Base-by-base conservation (phyloP, 2,113 vertebrate species). In the Carassius carassius region DNA sequence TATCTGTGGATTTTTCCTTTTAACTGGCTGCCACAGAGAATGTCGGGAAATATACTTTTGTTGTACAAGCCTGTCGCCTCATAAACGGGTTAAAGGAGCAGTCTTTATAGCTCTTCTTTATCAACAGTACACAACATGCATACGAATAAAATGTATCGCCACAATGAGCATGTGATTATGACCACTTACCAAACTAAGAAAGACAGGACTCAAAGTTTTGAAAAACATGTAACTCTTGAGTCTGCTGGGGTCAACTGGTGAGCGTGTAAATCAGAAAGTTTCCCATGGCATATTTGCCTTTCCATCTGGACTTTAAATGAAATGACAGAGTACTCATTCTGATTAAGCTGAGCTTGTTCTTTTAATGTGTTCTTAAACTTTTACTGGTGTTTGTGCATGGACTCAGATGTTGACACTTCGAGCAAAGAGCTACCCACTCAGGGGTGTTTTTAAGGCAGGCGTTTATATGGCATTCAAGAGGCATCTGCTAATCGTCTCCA, bases 321-420 rank as follows among this genome's bases (percentile, higher is more conserved):
- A 82, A 44, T 51, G 32, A 73, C 29, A 29, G 25, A 44, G n/a
- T 37, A 14, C 4, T 78, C 70, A 7, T 17, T 78, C 29, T 65
- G 56, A 77, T 82, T 70, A 86, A 54, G 35, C 49, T 65, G 63
- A 35, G 72, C n/a, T 37, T 25, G n/a, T 16, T 63, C 77, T 83
- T 62, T 75, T 51, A 21, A 25, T 81, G 76, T 54, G 73, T 47
- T 60, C 81, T 72, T n/a, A 25, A 79, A 37, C 74, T 74, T 84
- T 54, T 75, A 35, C 10, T 77, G 74, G 10, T 85, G 84, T 83
- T 87, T 83, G 80, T 44, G 17, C 29, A 82, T 10, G 6, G 56
- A 17, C 54, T 74, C 51, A 85, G 78, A 87, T 85, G 86, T 87
- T 85, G 80, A 81, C 54, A 54, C 29, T 76, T 10, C 1, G 67